Base-by-base conservation (phyloP, 2,113 vertebrate species). In the Gymnobelideus leadbeateri region DNA sequence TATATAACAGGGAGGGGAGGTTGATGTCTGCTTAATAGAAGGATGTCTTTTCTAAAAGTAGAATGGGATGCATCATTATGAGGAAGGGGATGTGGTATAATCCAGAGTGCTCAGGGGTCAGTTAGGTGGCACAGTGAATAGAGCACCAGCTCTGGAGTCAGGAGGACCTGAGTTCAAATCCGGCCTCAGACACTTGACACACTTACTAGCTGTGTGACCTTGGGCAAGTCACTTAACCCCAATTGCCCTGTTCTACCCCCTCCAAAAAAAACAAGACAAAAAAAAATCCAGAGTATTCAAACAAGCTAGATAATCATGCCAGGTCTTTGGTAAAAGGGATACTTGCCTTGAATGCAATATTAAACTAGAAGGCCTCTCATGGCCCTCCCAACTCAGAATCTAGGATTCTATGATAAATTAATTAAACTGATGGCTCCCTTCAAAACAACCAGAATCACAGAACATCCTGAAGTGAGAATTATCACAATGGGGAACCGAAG, bases 401-500 rank as follows among this genome's bases (percentile, higher is more conserved):
- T 93, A 92, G 54, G 6, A 95, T 91, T 93, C n/a, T 46, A 92
- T 23, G 54, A 92, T 93, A 93, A 89, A 54, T 10, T 51, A 77
- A 96, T 10, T 51, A 77, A 96, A 68, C 16, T 93, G 24, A 94
- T 49, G 91, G 54, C 25, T 89, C 95, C 57, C 19, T 46, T 9
- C 61, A 90, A 95, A 97, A 96, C 89, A 93, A 54, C 21, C 89
- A 57, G 95, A 98, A 97, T 50, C 92, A 92, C 21, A 94, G 51
- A n/a, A 95, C 28, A 92, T 50, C 47, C 31, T 92, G 57, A 94
- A 97, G 77, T 92, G 94, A 97, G 92, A 97, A 96, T 90, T 97
- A 92, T 93, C 55, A 50, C 0, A 96, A 90, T 53, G 94, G 1
- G 96, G 54, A 90, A 94, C n/a, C 96, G 3, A 94, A 6, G 37